These are phyloP conservation scores for Leptinotarsa tumamoca DNA, from an alignment of 2,888 invertebrate genomes.

Conservation along the genomic window DNA sequence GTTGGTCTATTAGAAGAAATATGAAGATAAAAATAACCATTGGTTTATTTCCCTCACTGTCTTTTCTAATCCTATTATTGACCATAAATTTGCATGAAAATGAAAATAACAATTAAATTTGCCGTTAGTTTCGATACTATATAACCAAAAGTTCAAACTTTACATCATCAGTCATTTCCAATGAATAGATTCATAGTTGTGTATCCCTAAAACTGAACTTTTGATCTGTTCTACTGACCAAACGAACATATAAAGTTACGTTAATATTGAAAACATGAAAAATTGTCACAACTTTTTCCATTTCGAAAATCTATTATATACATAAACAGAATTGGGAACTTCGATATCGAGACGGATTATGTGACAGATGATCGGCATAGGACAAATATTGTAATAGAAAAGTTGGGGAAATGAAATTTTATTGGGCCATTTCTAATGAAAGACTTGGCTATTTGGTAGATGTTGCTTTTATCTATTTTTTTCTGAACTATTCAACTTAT, in stretches of 20 bases:
- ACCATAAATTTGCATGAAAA: too few relatives aligned
- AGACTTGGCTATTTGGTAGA: too few relatives aligned
- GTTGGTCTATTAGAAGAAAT: too few relatives aligned
- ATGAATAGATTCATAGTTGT: neutral
- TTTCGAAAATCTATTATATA: neutral
- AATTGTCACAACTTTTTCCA: neutral
- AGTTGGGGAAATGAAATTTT: neutral
- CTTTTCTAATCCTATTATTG: too few relatives aligned
- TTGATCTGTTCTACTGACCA: neutral
- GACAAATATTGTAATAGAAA: neutral
- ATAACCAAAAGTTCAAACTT: neutral
- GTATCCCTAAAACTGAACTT: neutral
- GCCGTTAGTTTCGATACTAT: too few relatives aligned
- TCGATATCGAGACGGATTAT: neutral
- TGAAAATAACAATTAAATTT: too few relatives aligned
- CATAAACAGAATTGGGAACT: neutral
- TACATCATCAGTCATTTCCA: neutral
- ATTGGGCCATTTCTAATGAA: neutral
- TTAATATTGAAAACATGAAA: neutral
- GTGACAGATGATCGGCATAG: neutral
- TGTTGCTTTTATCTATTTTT: too few relatives aligned
- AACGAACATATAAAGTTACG: neutral
- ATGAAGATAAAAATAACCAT: too few relatives aligned
- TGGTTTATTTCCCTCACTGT: too few relatives aligned
- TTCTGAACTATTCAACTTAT: too few relatives aligned